A percentile compares a stretch with the other conserved stretches of the same genome.
Conservation (phyloP, 2,113 vertebrate genomes). For the Pantherophis guttatus region DNA sequence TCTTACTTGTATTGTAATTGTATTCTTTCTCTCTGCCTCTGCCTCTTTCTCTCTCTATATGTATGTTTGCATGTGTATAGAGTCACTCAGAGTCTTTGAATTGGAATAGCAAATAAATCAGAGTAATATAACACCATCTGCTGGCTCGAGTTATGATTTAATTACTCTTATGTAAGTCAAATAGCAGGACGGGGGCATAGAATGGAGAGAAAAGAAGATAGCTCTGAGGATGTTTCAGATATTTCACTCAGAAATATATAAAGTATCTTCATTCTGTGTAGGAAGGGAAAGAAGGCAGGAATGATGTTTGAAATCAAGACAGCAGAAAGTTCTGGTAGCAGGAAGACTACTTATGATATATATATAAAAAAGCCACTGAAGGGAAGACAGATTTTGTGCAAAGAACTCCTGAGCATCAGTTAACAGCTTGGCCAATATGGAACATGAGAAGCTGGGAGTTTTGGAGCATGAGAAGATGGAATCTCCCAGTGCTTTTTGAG, state of each 20-base stretch:
- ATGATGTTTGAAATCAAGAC: background rate
- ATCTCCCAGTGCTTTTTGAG: background rate
- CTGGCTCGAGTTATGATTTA: background rate
- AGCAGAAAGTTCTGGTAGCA: background rate
- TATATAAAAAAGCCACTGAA: background rate
- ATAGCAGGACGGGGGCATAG: background rate
- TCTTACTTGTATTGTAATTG: background rate
- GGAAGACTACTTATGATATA: background rate
- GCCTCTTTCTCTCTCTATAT: background rate
- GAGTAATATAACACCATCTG: background rate
- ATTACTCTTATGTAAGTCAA: background rate
- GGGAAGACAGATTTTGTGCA: background rate
- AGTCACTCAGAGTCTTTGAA: background rate
- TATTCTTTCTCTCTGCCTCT: background rate
- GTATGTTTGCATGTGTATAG: background rate
- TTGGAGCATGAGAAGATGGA: background rate
- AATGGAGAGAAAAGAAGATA: background rate
- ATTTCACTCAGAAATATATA: too few species aligned
- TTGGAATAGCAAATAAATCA: background rate
- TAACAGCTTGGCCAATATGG: background rate
- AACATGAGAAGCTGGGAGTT: background rate
- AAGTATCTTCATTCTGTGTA: too few species aligned
- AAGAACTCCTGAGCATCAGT: background rate
- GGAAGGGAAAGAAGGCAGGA: background rate
- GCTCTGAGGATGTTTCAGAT: background rate